Base-by-base conservation (phyloP, 2,113 vertebrate genomes). In the Muntiacus muntjak region DNA sequence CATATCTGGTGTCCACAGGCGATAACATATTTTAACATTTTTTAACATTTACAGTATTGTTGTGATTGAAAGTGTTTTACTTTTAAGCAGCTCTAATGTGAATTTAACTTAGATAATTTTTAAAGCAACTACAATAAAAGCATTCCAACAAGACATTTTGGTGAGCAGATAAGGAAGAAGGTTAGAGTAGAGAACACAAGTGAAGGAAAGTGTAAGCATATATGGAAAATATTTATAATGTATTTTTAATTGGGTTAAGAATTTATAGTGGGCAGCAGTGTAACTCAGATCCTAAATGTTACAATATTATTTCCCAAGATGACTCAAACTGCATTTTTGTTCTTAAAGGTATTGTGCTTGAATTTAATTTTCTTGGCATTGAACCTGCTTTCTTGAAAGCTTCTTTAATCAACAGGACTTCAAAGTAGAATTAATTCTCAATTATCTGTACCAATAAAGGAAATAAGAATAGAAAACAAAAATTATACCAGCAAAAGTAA, bases 401-500 rank as follows among this genome's bases (percentile, higher is more conserved):
- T 84, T 94, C 25, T 23, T 79, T 83, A 96, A 92, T 89, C 57
- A 64, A 40, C 4, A 71, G 62, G 16, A 94, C 84, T 97, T 94
- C 52, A 94, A 15, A 89, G 74, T 13, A 94, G 3, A 96, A 89
- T 86, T 90, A 94, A 87, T 95, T 96, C 58, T 78, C 81, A 97
- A 92, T 97, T 86, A 74, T 57, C 60, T 91, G 60, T 33, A 89
- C 33, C 89, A 89, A 87, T 43, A 26, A 78, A 67, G 28, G 91
- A 33, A 92, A 92, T 33, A 93, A 87, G 60, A 97, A 89, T 81
- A 86, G 52, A 95, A 97, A 92, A 83, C 62, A 89, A 94, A 52
- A 94, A 82, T 54, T 54, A 83, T 71, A 64, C 4, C 21, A 83
- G 30, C 12, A 81, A 95, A 94, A 97, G 11, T 88, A 57, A 88